Conservation (phyloP, 2,888 invertebrate species). For the Euplexia lucipara region DNA sequence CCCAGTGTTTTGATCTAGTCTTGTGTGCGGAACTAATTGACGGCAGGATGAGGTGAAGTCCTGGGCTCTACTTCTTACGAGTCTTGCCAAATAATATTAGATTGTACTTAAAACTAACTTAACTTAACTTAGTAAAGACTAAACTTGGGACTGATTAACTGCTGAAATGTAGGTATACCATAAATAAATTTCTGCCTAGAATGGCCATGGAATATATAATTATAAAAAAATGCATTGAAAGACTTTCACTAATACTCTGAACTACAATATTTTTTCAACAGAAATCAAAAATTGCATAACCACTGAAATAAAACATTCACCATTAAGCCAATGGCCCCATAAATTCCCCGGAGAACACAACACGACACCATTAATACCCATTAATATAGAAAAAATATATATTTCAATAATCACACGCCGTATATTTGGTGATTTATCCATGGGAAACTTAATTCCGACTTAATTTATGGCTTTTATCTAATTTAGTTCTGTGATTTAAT, state of each 20-base stretch:
- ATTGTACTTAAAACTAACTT: no score
- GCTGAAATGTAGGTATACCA: no score
- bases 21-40: no score
- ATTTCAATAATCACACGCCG: conserved; percentile 61
- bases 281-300: conserved; percentile 33
- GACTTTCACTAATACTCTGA: not conserved
- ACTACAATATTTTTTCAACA: not conserved
- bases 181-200: no score
- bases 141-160: no score
- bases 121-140: no score
- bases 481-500: conserved; percentile 17
- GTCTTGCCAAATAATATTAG: no score
- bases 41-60: no score
- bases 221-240: no score
- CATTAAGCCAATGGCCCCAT: conserved; percentile 55
- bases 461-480: conserved; percentile 41
- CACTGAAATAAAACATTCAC: conserved; percentile 42
- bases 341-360: conserved; percentile 59
- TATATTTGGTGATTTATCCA: conserved; percentile 51
- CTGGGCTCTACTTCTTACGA: no score
- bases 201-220: no score
- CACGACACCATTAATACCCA: conserved; percentile 54
- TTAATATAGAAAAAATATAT: conserved; percentile 55
- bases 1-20: no score
- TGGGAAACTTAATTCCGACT: conserved; percentile 33